Conservation (phyloP, 2,113 vertebrate genomes). For the Caracal caracal region DNA sequence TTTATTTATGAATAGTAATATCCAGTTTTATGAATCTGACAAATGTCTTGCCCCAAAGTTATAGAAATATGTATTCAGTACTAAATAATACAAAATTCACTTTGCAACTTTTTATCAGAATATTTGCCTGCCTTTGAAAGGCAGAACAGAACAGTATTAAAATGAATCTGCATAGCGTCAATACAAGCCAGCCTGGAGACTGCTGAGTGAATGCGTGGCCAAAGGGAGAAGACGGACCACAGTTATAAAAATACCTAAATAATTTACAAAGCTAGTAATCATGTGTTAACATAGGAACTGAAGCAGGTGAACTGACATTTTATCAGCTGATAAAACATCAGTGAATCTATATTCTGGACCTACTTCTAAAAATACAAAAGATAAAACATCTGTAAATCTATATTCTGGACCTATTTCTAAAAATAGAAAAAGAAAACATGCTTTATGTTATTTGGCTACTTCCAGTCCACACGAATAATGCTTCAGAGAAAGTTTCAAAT, state of each 20-base stretch:
- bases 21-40: slow-evolving; percentile 43
- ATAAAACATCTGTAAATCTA: neutral
- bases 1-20: slow-evolving; percentile 52
- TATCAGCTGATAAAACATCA: neutral
- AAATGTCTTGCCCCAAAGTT: slow-evolving; percentile 53
- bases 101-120: slow-evolving; percentile 62
- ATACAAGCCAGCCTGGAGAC: neutral
- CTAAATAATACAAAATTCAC: slow-evolving; percentile 57
- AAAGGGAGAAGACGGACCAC: neutral
- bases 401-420: neutral
- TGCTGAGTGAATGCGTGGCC: neutral
- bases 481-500: slow-evolving; percentile 27
- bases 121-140: slow-evolving; percentile 44
- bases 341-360: neutral
- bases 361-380: neutral
- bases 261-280: neutral
- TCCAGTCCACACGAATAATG: neutral
- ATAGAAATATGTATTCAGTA: slow-evolving; percentile 54
- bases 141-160: slow-evolving; percentile 48
- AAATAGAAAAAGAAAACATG: neutral
- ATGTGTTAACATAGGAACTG: neutral
- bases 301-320: neutral
- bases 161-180: slow-evolving; percentile 52
- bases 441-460: slow-evolving; percentile 4
- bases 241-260: neutral